Percentiles rank a stretch among this genome's conserved stretches.
These are phyloP conservation scores for Drosophila oshimai DNA, from an alignment of 1,140 invertebrate genomes.

Conservation along the genomic window DNA sequence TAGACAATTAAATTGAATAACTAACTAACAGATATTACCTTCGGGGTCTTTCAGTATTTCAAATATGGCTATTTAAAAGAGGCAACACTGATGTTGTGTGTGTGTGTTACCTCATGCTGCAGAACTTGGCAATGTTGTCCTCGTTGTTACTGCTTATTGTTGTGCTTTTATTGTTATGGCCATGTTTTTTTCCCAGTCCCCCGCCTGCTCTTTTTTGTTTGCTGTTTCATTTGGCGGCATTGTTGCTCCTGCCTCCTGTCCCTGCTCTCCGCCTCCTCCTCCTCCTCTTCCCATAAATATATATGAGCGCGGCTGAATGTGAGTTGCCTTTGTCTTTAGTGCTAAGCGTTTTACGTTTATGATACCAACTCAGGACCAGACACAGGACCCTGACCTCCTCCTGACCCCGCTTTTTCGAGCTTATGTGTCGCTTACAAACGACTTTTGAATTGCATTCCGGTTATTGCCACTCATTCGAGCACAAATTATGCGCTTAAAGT, in stretches of 20 bases:
- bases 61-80: conserved; percentile 17
- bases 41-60: conserved; percentile 2
- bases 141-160: conserved; percentile 78
- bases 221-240: conserved; percentile 76
- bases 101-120: conserved; percentile 32
- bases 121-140: conserved; percentile 25
- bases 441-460: conserved; percentile 69
- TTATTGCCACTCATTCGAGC: conserved; percentile 22
- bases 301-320: conserved; percentile 11
- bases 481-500: conserved; percentile 52
- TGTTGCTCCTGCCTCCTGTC: conserved; percentile 38
- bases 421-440: conserved; percentile 37
- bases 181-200: conserved; percentile 52
- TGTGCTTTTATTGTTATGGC: conserved; percentile 78
- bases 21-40: conserved; percentile 2
- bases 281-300: background rate
- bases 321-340: conserved; percentile 56
- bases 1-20: background rate
- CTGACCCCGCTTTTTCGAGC: background rate
- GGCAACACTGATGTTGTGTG: conserved; percentile 4
- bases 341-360: conserved; percentile 79
- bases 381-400: background rate
- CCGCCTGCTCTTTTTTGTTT: conserved; percentile 40
- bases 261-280: background rate
- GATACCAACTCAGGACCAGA: conserved; percentile 40